These are phyloP conservation scores for Nematolebias whitei DNA, from an alignment of 2,113 vertebrate genomes.

Conservation along the genomic window DNA sequence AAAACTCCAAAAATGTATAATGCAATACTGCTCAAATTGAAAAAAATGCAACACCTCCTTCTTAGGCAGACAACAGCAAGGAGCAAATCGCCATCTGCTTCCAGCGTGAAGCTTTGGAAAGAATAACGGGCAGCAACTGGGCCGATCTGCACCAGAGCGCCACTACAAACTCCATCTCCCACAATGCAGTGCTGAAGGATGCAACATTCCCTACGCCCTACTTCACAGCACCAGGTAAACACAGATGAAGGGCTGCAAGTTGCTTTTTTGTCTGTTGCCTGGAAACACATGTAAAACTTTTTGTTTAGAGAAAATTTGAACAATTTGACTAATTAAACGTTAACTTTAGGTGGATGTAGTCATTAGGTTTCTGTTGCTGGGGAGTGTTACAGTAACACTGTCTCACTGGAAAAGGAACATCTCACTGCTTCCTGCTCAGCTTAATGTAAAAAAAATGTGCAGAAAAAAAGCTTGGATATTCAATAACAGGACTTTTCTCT, in stretches of 20 bases:
- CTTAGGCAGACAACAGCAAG: constrained; percentile 68
- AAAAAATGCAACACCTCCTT: not conserved
- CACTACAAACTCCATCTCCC: constrained; percentile 50
- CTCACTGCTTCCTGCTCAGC: not conserved
- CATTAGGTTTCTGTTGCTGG: not conserved
- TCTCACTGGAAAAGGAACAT: not conserved
- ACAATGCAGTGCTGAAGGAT: constrained; percentile 59
- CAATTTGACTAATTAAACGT: constrained; percentile 1
- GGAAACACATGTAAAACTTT: not conserved
- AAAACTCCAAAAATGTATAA: not conserved
- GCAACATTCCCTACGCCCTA: constrained; percentile 36
- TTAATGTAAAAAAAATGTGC: not conserved
- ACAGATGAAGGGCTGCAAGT: not conserved
- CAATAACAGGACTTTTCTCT: not conserved
- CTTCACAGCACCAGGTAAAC: constrained; percentile 61
- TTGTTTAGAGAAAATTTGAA: not conserved
- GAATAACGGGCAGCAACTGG: constrained; percentile 41
- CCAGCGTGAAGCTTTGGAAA: constrained; percentile 57
- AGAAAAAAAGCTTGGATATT: not conserved
- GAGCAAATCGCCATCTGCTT: constrained; percentile 70
- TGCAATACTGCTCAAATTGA: not conserved
- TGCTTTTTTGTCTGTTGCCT: constrained; percentile 14
- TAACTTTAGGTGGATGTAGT: not conserved
- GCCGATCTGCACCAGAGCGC: constrained; percentile 51
- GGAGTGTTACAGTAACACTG: not conserved